Conservation (phyloP, 2,113 vertebrate genomes). For the Bufo gargarizans region DNA sequence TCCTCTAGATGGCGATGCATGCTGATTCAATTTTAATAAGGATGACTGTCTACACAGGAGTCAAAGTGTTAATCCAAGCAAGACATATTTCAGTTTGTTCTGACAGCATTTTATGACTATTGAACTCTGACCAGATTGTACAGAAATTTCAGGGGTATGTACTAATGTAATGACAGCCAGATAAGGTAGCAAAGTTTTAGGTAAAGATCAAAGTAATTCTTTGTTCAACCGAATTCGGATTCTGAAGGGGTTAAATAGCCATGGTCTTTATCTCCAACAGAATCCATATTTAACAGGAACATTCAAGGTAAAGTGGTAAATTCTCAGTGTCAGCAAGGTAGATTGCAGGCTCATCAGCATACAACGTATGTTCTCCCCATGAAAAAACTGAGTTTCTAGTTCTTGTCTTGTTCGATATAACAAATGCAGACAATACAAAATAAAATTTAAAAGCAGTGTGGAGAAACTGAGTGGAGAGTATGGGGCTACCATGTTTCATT, state of each 20-base stretch:
- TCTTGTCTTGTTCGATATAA: too few species aligned
- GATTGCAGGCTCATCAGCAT: slow-evolving; percentile 4
- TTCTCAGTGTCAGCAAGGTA: slow-evolving; percentile 6
- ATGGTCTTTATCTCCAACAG: slow-evolving; percentile 8
- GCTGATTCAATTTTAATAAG: not conserved
- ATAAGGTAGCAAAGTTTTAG: not conserved
- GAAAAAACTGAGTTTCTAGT: not conserved
- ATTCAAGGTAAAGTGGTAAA: slow-evolving; percentile 11
- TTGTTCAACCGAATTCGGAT: not conserved
- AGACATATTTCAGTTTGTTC: not conserved
- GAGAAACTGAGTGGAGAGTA: too few species aligned
- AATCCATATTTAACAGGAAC: slow-evolving; percentile 42
- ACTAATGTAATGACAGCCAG: not conserved
- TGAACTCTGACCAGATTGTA: not conserved
- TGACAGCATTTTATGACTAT: not conserved
- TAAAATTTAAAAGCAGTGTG: too few species aligned
- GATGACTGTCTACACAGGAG: not conserved
- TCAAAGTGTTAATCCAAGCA: not conserved
- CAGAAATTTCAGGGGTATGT: not conserved
- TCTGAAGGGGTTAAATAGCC: not conserved
- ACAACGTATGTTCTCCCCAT: not conserved
- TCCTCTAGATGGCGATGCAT: not conserved
- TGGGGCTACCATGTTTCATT: not conserved
- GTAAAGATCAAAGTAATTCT: not conserved
- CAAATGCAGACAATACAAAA: too few species aligned